Percentiles rank a stretch among this genome's conserved stretches.
Evolutionary conservation across 2,113 vertebrate species (phyloP).

Genomic region (Pluvialis apricaria): DNA sequence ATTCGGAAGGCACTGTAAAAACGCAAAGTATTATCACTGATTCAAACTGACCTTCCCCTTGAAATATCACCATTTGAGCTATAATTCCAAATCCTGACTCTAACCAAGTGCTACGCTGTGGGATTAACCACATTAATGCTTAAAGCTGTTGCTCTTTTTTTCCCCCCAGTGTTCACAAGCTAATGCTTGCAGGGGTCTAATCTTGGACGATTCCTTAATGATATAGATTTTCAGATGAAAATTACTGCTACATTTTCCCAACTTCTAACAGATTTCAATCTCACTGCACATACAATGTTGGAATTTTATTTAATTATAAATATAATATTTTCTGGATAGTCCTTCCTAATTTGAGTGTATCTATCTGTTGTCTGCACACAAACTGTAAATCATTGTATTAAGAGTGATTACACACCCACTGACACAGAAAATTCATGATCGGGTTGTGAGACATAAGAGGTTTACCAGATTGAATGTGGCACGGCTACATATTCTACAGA

Average conservation of each 20-base stretch:
- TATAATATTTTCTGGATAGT: not conserved
- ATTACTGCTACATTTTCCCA: slow-evolving; percentile 34
- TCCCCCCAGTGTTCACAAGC: slow-evolving; percentile 33
- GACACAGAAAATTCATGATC: slow-evolving; percentile 61
- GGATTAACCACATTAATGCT: slow-evolving; percentile 74
- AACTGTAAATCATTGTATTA: slow-evolving; percentile 56
- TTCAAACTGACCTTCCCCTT: slow-evolving; percentile 73
- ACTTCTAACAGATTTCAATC: slow-evolving; percentile 22
- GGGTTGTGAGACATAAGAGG: slow-evolving; percentile 60
- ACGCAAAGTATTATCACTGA: slow-evolving; percentile 59
- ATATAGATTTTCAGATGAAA: slow-evolving; percentile 66
- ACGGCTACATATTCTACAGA: slow-evolving; percentile 30
- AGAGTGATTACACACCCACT: slow-evolving; percentile 58
- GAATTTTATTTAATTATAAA: slow-evolving; percentile 41
- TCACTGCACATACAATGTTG: not conserved
- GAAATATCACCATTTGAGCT: slow-evolving; percentile 72
- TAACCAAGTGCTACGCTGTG: slow-evolving; percentile 64
- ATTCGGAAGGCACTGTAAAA: slow-evolving; percentile 38
- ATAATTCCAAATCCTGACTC: slow-evolving; percentile 71
- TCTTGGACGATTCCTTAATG: slow-evolving; percentile 70
- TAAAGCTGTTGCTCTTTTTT: slow-evolving; percentile 70
- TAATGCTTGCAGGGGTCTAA: slow-evolving; percentile 62
- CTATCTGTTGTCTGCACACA: slow-evolving; percentile 40
- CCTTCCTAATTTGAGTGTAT: slow-evolving; percentile 21
- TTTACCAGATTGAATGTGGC: slow-evolving; percentile 61